Conservation (phyloP, 2,113 vertebrate genomes). For the Corvus moneduloides region DNA sequence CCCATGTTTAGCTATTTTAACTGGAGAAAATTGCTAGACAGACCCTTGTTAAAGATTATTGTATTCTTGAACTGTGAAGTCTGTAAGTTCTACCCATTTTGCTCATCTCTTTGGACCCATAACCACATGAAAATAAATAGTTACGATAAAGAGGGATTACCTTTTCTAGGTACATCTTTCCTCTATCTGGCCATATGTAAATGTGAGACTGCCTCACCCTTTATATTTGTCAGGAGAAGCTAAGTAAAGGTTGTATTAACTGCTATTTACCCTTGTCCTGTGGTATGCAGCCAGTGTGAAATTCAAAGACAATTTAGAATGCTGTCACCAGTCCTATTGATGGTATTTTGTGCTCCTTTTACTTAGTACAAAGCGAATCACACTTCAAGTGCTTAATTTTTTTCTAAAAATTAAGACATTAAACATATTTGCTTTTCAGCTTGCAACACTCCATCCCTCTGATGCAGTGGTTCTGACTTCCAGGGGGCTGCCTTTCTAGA, state of each 20-base stretch:
- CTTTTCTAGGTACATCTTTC: neutral
- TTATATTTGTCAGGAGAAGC: constrained; percentile 8
- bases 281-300: neutral
- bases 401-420: neutral
- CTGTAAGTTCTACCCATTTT: neutral
- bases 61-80: neutral
- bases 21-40: neutral
- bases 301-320: constrained; percentile 1
- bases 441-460: neutral
- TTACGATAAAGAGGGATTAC: neutral
- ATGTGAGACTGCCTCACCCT: neutral
- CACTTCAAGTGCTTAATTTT: neutral
- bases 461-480: neutral
- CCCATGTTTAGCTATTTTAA: neutral
- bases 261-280: constrained; percentile 20
- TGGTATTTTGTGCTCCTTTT: constrained; percentile 13
- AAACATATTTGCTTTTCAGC: constrained; percentile 31
- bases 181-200: neutral
- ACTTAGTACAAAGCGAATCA: neutral
- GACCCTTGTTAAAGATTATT: neutral
- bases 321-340: neutral
- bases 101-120: neutral
- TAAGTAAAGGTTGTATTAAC: constrained; percentile 41
- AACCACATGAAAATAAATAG: neutral
- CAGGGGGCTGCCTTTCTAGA: neutral